These are phyloP conservation scores for Myotis myotis DNA, from an alignment of 2,797 vertebrate genomes.

Conservation along the genomic window DNA sequence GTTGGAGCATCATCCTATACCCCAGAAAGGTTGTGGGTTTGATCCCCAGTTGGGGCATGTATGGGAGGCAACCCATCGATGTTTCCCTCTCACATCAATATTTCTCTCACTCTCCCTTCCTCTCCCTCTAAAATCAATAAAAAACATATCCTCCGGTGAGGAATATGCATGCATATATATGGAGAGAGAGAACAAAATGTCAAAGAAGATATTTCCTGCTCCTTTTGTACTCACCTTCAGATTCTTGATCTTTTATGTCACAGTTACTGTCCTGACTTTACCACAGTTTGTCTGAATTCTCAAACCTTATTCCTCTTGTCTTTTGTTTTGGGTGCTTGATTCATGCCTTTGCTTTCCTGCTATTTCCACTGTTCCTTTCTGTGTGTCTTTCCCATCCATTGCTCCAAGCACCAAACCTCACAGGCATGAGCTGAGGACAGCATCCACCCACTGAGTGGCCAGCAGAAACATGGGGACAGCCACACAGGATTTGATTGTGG, in stretches of 20 bases:
- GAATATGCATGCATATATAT: not conserved
- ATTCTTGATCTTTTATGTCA: not conserved
- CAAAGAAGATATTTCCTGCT: not conserved
- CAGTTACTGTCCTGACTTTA: rapidly evolving
- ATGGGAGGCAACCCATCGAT: not conserved
- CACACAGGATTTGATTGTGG: not conserved
- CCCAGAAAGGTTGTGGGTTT: not conserved
- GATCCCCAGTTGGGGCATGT: not conserved
- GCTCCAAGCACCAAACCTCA: not conserved
- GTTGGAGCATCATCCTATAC: not conserved
- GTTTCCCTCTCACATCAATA: not conserved
- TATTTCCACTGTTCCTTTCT: not conserved
- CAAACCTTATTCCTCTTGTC: rapidly evolving
- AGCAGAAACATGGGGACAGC: rapidly evolving
- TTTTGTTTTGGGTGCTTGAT: not conserved
- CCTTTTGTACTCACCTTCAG: not conserved
- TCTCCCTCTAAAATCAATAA: not conserved
- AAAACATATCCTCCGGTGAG: not conserved
- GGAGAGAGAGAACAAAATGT: not conserved
- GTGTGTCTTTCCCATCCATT: not conserved
- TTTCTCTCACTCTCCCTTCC: not conserved
- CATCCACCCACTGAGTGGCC: rapidly evolving
- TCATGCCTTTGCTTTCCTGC: not conserved
- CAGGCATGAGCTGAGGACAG: not conserved
- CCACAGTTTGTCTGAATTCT: rapidly evolving